Evolutionary conservation across 2,797 vertebrate genomes (phyloP).

Genomic region (Intellagama lesueurii): DNA sequence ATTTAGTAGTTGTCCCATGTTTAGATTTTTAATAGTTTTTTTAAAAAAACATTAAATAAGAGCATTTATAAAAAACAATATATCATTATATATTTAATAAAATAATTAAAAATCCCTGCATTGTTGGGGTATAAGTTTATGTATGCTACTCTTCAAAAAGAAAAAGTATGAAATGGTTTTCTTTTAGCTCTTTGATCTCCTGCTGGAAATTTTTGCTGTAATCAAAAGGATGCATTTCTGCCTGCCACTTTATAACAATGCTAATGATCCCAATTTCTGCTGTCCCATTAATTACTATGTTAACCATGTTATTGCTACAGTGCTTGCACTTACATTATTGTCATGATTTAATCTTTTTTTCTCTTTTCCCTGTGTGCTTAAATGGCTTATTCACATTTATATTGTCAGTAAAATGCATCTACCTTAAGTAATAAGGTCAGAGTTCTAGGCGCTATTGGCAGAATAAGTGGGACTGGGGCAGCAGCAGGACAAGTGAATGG

Average conservation of each 20-base stretch:
- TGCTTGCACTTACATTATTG: not conserved
- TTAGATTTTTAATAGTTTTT: constrained; percentile 80
- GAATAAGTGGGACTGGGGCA: not conserved
- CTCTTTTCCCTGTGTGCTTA: not conserved
- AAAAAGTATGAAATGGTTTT: not conserved
- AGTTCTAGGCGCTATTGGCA: too few relatives aligned
- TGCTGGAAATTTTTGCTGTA: not conserved
- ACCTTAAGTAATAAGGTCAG: too few relatives aligned
- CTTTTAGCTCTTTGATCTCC: not conserved
- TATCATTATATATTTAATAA: too few relatives aligned
- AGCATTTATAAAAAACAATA: too few relatives aligned
- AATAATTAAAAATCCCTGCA: not conserved
- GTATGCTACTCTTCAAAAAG: not conserved
- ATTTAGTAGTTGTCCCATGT: constrained; percentile 94
- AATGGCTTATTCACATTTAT: not conserved
- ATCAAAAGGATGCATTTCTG: not conserved
- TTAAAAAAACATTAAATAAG: too few relatives aligned
- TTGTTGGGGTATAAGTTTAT: not conserved
- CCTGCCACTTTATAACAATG: constrained; percentile 1
- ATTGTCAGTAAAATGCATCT: not conserved
- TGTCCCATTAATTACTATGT: not conserved
- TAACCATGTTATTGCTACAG: not conserved
- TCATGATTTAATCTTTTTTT: not conserved
- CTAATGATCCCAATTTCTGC: constrained; percentile 1
- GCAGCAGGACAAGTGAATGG: too few relatives aligned